A percentile compares a stretch with the other conserved stretches of the same genome.
phyloP scores from a whole-genome alignment of 1,140 invertebrate species.

The Drosophila tropicalis region DNA sequence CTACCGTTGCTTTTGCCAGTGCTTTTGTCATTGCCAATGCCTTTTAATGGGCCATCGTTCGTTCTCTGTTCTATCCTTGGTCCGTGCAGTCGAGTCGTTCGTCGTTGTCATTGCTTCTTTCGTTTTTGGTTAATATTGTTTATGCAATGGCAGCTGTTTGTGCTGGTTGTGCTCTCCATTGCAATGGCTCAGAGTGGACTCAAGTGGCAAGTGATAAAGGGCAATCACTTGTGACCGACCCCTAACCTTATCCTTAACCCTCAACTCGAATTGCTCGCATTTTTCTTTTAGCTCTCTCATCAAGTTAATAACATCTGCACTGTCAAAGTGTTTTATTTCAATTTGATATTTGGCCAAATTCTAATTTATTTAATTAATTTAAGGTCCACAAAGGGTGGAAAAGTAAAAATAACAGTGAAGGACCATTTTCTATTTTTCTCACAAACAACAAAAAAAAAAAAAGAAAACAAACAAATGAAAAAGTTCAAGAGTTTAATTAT shows the following conservation, averaged over 20 bases:
- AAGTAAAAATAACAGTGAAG: constrained; percentile 33
- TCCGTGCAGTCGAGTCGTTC: neutral
- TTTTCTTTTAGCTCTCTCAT: neutral
- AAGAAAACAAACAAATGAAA: constrained; percentile 1
- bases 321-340: constrained; percentile 63
- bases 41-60: constrained; percentile 31
- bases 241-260: constrained; percentile 36
- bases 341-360: constrained; percentile 61
- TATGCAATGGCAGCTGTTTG: constrained; percentile 30
- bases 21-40: constrained; percentile 21
- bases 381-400: constrained; percentile 29
- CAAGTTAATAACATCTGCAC: constrained; percentile 63
- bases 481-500: constrained; percentile 58
- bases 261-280: neutral
- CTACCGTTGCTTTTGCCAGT: constrained; percentile 2
- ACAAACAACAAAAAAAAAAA: neutral
- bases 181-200: constrained; percentile 30
- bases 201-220: constrained; percentile 69
- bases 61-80: neutral
- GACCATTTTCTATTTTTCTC: constrained; percentile 37
- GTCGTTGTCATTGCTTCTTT: constrained; percentile 22
- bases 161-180: neutral
- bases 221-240: constrained; percentile 67
- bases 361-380: constrained; percentile 77
- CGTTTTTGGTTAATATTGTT: constrained; percentile 17